Percentiles rank a stretch among this genome's conserved stretches.
phyloP scores from a whole-genome alignment of 2,113 vertebrate species.

The Syrrhaptes paradoxus region DNA sequence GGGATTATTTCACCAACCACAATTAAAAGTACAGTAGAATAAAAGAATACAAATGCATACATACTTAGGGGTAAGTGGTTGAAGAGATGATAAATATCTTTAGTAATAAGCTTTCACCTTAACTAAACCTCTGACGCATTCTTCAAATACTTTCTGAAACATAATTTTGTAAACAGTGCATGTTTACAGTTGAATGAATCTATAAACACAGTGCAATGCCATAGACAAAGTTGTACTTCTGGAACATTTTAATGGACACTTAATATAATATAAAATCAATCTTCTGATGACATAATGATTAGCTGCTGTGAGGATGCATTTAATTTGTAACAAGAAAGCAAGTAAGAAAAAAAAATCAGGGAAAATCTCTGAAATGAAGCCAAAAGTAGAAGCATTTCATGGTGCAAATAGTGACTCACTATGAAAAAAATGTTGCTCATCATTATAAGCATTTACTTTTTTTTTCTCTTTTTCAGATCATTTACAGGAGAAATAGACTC shows the following conservation, averaged over 20 bases:
- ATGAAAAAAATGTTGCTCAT: neutral
- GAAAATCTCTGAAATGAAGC: neutral
- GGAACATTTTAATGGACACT: neutral
- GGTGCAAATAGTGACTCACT: neutral
- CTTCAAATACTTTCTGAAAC: conserved; percentile 6
- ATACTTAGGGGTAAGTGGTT: neutral
- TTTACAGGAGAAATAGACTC: neutral
- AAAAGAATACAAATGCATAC: neutral
- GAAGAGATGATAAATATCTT: neutral
- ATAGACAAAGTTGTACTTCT: neutral
- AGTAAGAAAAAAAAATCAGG: neutral
- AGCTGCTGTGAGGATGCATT: neutral
- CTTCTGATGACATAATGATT: neutral
- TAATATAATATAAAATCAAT: neutral
- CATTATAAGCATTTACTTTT: neutral
- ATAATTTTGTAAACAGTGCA: neutral
- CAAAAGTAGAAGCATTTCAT: neutral
- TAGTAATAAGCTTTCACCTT: neutral
- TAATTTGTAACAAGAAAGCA: neutral
- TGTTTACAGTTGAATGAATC: neutral
- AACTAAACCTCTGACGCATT: neutral
- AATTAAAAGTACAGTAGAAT: neutral
- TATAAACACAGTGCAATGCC: neutral
- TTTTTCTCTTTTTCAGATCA: neutral
- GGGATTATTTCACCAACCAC: neutral